These are phyloP conservation scores for Drosophila mayri DNA, from an alignment of 1,140 invertebrate species.

Conservation along the genomic window DNA sequence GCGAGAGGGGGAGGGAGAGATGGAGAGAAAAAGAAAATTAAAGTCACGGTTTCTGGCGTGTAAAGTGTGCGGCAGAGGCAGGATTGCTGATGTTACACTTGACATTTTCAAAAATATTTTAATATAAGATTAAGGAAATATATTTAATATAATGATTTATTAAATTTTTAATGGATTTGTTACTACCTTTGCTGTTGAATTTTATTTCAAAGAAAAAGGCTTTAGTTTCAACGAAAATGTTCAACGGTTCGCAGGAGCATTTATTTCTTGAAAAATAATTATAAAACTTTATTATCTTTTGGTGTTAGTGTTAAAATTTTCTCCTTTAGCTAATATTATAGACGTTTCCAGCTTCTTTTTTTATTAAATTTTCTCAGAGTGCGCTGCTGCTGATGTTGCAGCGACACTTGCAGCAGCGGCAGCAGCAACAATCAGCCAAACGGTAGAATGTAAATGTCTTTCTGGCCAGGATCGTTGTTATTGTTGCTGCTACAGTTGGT, in stretches of 20 bases:
- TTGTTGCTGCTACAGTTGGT: constrained; percentile 43
- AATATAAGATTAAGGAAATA: not conserved
- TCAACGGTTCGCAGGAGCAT: too few species aligned
- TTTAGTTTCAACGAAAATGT: too few species aligned
- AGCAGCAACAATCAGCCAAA: constrained; percentile 69
- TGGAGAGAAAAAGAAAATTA: constrained; percentile 68
- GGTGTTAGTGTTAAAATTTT: too few species aligned
- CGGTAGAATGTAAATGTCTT: constrained; percentile 82
- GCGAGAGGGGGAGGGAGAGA: not conserved
- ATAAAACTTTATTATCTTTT: too few species aligned
- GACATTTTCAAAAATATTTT: too few species aligned
- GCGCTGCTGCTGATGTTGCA: constrained; percentile 50
- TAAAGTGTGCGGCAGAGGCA: constrained; percentile 62
- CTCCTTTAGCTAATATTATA: too few species aligned
- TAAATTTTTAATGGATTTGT: not conserved
- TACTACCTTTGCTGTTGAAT: too few species aligned
- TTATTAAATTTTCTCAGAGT: not conserved
- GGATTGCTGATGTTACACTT: constrained; percentile 14
- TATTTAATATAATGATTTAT: too few species aligned
- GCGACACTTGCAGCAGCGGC: constrained; percentile 64
- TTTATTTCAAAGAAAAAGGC: not conserved
- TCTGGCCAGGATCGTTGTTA: constrained; percentile 76
- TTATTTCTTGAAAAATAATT: too few species aligned
- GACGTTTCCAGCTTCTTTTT: not conserved
- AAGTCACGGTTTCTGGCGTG: constrained; percentile 81